Evolutionary conservation across 2,888 invertebrate species (phyloP).

Genomic region (Teleogryllus oceanicus): DNA sequence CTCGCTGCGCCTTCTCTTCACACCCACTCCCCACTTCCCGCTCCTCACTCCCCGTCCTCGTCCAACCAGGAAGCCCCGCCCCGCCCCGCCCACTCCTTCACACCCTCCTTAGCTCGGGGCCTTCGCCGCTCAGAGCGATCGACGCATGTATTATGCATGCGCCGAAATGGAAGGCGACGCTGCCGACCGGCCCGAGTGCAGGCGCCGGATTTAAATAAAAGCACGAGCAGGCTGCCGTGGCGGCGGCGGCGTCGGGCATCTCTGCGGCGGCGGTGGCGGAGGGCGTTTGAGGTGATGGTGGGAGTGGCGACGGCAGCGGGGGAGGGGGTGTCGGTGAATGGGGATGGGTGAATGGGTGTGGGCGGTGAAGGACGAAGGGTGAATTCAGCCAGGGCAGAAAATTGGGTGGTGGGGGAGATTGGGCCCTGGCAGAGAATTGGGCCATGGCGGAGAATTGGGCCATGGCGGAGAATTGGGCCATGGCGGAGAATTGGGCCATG

Average conservation of each 20-base stretch:
- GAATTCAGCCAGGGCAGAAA: too few relatives aligned
- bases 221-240: not conserved
- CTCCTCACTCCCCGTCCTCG: not conserved
- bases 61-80: not conserved
- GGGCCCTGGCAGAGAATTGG: too few relatives aligned
- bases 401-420: too few relatives aligned
- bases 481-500: too few relatives aligned
- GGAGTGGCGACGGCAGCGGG: not conserved
- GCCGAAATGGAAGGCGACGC: conserved; percentile 18
- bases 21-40: not conserved
- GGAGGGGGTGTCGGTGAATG: not conserved
- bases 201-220: conserved; percentile 1
- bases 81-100: not conserved
- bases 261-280: not conserved
- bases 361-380: too few relatives aligned
- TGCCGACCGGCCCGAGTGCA: not conserved
- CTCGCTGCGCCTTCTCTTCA: too few relatives aligned
- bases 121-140: not conserved
- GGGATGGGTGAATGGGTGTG: too few relatives aligned
- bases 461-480: too few relatives aligned
- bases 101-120: not conserved
- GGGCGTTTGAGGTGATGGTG: not conserved
- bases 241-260: not conserved
- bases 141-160: conserved; percentile 18
- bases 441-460: too few relatives aligned